Percentiles rank a stretch among this genome's conserved stretches.
Evolutionary conservation across 2,113 vertebrate genomes (phyloP).

Genomic region (Orycteropus afer): DNA sequence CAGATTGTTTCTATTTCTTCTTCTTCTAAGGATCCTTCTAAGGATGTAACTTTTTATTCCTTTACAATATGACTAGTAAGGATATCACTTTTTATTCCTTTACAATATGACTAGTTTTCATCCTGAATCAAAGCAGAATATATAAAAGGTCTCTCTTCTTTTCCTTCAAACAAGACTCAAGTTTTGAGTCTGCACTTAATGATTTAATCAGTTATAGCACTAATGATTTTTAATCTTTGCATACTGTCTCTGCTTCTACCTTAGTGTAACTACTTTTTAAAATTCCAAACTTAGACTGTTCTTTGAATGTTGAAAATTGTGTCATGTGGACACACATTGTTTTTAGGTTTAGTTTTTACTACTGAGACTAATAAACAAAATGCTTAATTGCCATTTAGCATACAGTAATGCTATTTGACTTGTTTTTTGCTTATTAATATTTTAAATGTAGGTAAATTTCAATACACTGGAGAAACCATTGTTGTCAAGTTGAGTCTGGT

Average conservation of each 20-base stretch:
- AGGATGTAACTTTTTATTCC: constrained; percentile 8
- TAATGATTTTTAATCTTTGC: constrained; percentile 54
- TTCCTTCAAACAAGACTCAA: background rate
- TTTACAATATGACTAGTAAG: constrained; percentile 28
- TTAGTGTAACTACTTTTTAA: constrained; percentile 53
- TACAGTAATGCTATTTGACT: constrained; percentile 55
- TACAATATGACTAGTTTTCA: constrained; percentile 42
- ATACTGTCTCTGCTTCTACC: constrained; percentile 44
- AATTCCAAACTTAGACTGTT: constrained; percentile 32
- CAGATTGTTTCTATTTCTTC: constrained; percentile 38
- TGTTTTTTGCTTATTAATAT: constrained; percentile 57
- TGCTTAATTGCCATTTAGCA: constrained; percentile 50
- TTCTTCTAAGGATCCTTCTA: constrained; percentile 21
- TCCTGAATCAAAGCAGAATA: constrained; percentile 7
- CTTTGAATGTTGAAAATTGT: constrained; percentile 61
- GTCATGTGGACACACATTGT: constrained; percentile 38
- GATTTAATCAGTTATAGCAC: constrained; percentile 17
- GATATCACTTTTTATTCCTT: constrained; percentile 26
- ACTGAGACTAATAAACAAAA: constrained; percentile 51
- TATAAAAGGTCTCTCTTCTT: constrained; percentile 40
- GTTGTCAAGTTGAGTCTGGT: background rate
- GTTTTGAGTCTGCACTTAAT: constrained; percentile 19
- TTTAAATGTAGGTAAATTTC: constrained; percentile 56
- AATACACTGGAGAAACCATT: constrained; percentile 25
- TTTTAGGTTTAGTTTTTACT: constrained; percentile 62